Base-by-base conservation (phyloP, 1,140 invertebrate genomes). In the Neodiprion pinetum region DNA sequence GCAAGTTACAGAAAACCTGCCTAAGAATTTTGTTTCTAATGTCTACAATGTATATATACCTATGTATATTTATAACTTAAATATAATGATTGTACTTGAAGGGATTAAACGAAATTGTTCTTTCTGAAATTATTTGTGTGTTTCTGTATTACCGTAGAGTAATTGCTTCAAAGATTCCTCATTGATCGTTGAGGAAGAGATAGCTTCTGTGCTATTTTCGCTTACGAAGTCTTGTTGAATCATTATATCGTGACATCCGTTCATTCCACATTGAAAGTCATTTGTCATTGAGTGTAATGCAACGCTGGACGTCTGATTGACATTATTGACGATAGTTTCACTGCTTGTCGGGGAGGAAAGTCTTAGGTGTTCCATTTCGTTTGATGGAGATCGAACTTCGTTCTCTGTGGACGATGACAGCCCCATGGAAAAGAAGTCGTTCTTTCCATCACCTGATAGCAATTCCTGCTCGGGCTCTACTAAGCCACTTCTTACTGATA, bases 151-250 rank as follows among this genome's bases (percentile, higher is more conserved):
- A 61, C 84, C 86, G 74, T 90, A 88, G 1, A 90, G 78, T 48
- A 90, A 79, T 84, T 89, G 86, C 74, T 90, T 90, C 12, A 90
- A 79, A 0, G 89, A 90, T 76, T 90, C 89, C 79, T 90, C 89
- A 71, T 90, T 90, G 72, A 90, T 90, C 7, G 88, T 90, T 76
- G 89, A 82, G 14, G 89, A 77, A 12, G 50, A 82, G 70, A 77
- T 80, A 14, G 11, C 71, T 21, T 77, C 68, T 40, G 48, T 70
- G 17, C 74, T 74, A 67, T 80, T 79, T 28, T 80, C 68, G 14
- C 71, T 73, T 49, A 9, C 67, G 74, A 83, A 76, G 8, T 72
- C 80, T 76, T 78, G 75, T 75, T 69, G 48, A 67, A 78, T 48
- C 65, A 48, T 73, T 49, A 73, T 67, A 11, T 74, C 53, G 14